These are phyloP conservation scores for Sparus aurata DNA, from an alignment of 2,797 vertebrate species.

Conservation along the genomic window DNA sequence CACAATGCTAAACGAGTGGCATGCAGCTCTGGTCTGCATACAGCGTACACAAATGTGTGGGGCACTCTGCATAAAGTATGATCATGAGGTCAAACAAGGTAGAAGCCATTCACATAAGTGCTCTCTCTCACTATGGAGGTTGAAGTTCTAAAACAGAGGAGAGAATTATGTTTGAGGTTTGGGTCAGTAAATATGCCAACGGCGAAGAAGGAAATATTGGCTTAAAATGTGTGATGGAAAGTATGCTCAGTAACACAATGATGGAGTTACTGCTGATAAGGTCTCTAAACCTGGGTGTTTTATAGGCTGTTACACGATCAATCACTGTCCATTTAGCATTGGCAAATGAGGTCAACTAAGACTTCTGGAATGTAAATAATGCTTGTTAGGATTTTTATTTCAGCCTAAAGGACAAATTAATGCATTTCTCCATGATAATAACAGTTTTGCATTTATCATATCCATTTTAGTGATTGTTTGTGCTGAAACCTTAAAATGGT, in stretches of 20 bases:
- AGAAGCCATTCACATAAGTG: background rate
- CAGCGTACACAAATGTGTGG: background rate
- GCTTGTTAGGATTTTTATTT: slow-evolving; percentile 33
- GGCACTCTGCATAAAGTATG: background rate
- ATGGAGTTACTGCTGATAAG: background rate
- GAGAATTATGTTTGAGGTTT: background rate
- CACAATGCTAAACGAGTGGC: background rate
- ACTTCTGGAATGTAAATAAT: slow-evolving; percentile 14
- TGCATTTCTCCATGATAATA: background rate
- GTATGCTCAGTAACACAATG: background rate
- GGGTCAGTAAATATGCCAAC: background rate
- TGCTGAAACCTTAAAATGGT: background rate
- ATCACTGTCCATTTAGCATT: slow-evolving; percentile 40
- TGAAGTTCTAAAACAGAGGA: background rate
- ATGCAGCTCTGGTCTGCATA: background rate
- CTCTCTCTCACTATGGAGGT: background rate
- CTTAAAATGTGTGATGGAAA: background rate
- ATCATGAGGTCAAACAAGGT: slow-evolving; percentile 11
- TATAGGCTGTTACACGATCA: slow-evolving; percentile 22
- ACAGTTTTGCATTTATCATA: background rate
- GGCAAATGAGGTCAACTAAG: slow-evolving; percentile 30
- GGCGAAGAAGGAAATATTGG: background rate
- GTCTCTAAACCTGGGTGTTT: slow-evolving; percentile 25
- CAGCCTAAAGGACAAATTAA: background rate
- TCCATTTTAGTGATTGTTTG: slow-evolving; percentile 4